Base-by-base conservation (phyloP, 2,113 vertebrate species). In the Crocuta crocuta region DNA sequence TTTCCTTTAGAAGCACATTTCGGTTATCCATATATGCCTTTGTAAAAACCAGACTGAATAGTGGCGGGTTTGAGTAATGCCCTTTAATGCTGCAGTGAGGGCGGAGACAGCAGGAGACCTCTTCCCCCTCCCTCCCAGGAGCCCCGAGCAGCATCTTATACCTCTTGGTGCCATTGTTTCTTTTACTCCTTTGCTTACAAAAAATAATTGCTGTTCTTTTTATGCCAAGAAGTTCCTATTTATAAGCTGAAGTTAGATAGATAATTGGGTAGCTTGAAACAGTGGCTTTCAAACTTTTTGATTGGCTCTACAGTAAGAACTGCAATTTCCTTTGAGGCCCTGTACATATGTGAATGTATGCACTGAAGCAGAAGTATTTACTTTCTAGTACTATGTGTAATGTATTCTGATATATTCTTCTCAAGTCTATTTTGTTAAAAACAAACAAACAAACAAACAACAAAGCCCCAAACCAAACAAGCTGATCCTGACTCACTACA, bases 121-220 rank as follows among this genome's bases (percentile, higher is more conserved):
- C 16, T 53, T 31, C 1, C n/a, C 19, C 5, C 11, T 28, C 73
- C 31, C 5, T 63, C n/a, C 84, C 55, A 58, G 74, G 65, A 90
- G 4, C 86, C 68, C 21, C 39, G 45, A 87, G 74, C 63, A 33
- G 45, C 24, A 55, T 43, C 26, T 82, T 94, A 4, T 48, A 45
- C 4, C 31, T 95, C 12, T 70, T 4, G 0, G 7, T 35, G 50
- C 39, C 7, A 7, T 91, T 94, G 50, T 93, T 96, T 88, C 58
- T 83, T 86, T 83, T 43, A 45, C 45, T 50, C 15, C 28, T 92
- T 84, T 74, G 28, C 92, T 96, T 95, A 33, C 26, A 74, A 73
- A 93, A 94, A 95, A 95, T 89, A 93, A 91, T 50, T 82, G 35
- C 53, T 86, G 16, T 74, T 83, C 24, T 96, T 86, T 96, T 97